phyloP scores from a whole-genome alignment of 1,140 invertebrate species.

The Periplaneta americana region DNA sequence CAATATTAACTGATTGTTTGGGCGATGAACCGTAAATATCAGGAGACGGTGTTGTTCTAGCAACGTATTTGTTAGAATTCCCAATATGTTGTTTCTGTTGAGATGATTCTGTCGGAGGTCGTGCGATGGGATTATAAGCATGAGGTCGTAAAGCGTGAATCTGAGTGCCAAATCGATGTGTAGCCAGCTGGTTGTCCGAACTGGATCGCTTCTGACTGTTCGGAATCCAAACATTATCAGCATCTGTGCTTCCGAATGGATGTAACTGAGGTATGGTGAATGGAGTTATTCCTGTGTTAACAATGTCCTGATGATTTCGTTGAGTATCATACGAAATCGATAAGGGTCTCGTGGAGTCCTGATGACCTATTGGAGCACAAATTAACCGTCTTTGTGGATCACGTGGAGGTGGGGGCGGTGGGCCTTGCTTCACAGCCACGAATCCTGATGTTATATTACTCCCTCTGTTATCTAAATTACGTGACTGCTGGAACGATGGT shows the following conservation, averaged over 20 bases:
- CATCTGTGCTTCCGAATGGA: neutral
- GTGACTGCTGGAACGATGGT: neutral
- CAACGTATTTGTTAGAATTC: neutral
- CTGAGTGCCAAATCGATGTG: neutral
- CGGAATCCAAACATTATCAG: neutral
- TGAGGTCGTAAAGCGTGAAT: neutral
- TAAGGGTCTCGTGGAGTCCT: constrained; percentile 35
- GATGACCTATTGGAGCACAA: neutral
- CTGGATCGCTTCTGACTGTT: neutral
- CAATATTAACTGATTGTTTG: neutral
- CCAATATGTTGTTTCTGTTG: neutral
- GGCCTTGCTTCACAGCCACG: constrained; percentile 34
- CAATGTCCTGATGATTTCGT: constrained; percentile 15
- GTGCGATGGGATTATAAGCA: neutral
- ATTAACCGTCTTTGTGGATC: constrained; percentile 53
- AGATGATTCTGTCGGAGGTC: constrained; percentile 43
- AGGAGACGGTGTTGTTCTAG: neutral
- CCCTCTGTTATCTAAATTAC: neutral
- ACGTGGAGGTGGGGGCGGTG: constrained; percentile 63
- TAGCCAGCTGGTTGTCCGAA: constrained; percentile 7
- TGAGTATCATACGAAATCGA: constrained; percentile 45
- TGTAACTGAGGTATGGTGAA: neutral
- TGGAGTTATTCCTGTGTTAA: constrained; percentile 5
- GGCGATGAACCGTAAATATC: neutral
- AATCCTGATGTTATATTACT: neutral